These are phyloP conservation scores for Choreutis nemorana DNA, from an alignment of 2,888 invertebrate species.

Conservation along the genomic window DNA sequence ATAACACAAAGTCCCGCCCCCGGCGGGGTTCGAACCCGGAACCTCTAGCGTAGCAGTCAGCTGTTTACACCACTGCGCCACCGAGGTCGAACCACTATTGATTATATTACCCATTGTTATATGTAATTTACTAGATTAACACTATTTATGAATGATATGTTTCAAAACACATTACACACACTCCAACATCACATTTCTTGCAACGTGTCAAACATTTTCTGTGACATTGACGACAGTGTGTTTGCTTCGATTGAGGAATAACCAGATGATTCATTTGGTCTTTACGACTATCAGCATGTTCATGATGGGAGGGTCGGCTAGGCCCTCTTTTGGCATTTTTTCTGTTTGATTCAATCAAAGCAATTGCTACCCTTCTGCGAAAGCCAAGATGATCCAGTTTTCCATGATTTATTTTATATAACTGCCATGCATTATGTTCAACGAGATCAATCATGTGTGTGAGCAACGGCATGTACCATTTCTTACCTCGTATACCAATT, in stretches of 20 bases:
- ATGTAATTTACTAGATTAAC: conserved; percentile 12
- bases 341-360: conserved; percentile 14
- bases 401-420: conserved; percentile 12
- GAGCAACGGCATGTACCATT: conserved; percentile 1
- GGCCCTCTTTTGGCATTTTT: conserved; percentile 11
- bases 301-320: conserved; percentile 8
- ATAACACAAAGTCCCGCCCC: too few relatives aligned
- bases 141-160: conserved; percentile 14
- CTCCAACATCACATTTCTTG: conserved; percentile 15
- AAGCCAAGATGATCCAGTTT: conserved; percentile 16
- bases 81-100: too few relatives aligned
- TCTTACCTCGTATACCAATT: conserved; percentile 12
- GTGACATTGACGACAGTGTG: conserved; percentile 13
- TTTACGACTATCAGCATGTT: conserved; percentile 14
- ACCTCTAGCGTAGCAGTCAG: too few relatives aligned
- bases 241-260: conserved; percentile 11
- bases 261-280: conserved; percentile 15
- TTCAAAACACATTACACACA: conserved; percentile 15
- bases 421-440: conserved; percentile 6
- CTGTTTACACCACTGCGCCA: too few relatives aligned
- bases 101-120: conserved; percentile 12
- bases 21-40: too few relatives aligned
- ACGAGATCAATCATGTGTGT: neutral
- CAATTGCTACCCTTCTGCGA: conserved; percentile 15
- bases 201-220: conserved; percentile 15